These are phyloP conservation scores for Hirundichthys speculiger DNA, from an alignment of 2,113 vertebrate species.

Conservation along the genomic window DNA sequence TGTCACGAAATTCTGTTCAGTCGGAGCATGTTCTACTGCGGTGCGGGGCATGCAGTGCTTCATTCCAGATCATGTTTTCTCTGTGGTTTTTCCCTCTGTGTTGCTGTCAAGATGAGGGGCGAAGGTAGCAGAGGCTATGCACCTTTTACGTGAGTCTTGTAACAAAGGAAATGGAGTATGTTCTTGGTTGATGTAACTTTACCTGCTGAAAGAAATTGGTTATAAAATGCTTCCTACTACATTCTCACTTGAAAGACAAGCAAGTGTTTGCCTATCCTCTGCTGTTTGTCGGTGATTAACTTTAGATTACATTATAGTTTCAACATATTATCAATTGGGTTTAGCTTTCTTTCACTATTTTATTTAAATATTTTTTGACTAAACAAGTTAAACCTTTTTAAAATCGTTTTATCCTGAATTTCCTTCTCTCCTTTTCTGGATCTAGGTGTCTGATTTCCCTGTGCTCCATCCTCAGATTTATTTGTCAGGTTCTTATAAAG, in stretches of 20 bases:
- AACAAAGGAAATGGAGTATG: constrained; percentile 30
- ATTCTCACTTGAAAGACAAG: too few relatives aligned
- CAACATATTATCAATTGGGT: too few relatives aligned
- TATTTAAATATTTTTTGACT: too few relatives aligned
- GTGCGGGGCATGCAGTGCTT: neutral
- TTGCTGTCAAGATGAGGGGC: constrained; percentile 36
- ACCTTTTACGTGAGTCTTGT: constrained; percentile 32
- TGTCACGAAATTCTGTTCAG: neutral
- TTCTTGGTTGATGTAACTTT: constrained; percentile 24
- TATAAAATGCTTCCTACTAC: neutral
- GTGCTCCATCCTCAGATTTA: neutral
- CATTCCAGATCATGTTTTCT: constrained; percentile 8
- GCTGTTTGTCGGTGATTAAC: too few relatives aligned
- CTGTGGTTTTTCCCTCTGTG: constrained; percentile 19
- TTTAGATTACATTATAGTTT: too few relatives aligned
- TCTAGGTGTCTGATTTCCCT: neutral
- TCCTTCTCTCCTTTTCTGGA: too few relatives aligned
- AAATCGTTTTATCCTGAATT: too few relatives aligned
- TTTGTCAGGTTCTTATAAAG: constrained; percentile 1
- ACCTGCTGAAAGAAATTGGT: neutral
- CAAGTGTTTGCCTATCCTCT: too few relatives aligned
- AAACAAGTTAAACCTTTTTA: too few relatives aligned
- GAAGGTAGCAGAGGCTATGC: constrained; percentile 22
- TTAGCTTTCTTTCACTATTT: too few relatives aligned
- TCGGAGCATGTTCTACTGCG: neutral